These are phyloP conservation scores for Hetaerina americana DNA, from an alignment of 1,140 invertebrate genomes.

Conservation along the genomic window DNA sequence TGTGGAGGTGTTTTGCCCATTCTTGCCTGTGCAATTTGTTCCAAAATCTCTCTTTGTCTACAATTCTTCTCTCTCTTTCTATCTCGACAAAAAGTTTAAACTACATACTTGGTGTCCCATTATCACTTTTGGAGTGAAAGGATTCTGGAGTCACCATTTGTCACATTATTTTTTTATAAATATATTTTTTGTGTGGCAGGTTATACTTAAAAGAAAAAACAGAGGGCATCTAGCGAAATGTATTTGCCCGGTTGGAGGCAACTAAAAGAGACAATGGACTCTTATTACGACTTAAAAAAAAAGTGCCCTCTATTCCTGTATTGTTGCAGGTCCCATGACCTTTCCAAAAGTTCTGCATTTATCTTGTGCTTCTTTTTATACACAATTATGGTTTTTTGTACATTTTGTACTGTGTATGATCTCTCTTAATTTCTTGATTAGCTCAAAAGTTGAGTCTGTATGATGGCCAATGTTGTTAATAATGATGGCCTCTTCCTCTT, in stretches of 20 bases:
- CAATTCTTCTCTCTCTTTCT: not conserved
- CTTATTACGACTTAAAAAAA: too few relatives aligned
- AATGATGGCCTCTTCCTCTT: not conserved
- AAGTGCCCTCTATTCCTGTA: not conserved
- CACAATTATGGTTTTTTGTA: not conserved
- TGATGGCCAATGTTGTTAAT: not conserved
- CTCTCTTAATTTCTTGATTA: not conserved
- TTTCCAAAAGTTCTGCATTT: not conserved
- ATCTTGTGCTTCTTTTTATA: not conserved
- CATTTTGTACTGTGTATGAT: not conserved
- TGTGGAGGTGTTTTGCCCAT: not conserved
- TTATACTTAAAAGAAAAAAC: not conserved
- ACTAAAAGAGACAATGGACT: not conserved
- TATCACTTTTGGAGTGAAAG: not conserved
- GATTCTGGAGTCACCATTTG: not conserved
- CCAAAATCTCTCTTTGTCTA: not conserved
- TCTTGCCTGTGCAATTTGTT: not conserved
- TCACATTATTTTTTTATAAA: slow-evolving; percentile 1
- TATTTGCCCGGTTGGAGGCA: not conserved
- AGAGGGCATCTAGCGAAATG: not conserved
- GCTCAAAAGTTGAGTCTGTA: not conserved
- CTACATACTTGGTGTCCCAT: not conserved
- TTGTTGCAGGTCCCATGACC: not conserved
- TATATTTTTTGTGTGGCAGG: not conserved
- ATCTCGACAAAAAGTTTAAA: not conserved